These are phyloP conservation scores for Pristionchus maxplancki DNA, from an alignment of 2,888 invertebrate species.

Conservation along the genomic window DNA sequence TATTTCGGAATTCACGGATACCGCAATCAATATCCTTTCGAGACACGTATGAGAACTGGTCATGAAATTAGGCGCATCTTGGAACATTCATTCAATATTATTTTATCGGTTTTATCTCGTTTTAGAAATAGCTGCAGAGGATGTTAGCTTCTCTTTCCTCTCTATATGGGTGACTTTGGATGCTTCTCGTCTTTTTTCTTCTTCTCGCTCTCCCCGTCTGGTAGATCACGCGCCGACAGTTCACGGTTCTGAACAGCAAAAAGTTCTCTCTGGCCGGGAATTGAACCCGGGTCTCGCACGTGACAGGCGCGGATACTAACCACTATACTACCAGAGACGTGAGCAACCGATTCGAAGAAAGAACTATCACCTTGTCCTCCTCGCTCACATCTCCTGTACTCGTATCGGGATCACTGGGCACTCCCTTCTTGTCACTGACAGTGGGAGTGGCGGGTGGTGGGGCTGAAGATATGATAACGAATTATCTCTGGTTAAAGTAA, in stretches of 20 bases:
- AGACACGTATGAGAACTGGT: no score
- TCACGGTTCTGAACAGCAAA: not conserved
- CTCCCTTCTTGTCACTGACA: not conserved
- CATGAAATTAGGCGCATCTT: no score
- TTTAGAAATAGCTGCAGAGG: not conserved
- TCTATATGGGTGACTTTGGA: not conserved
- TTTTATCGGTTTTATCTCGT: slow-evolving; percentile 4
- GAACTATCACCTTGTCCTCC: not conserved
- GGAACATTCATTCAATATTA: no score
- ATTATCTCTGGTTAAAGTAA: no score
- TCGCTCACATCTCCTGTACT: not conserved
- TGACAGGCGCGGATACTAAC: no score
- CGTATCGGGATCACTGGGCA: slow-evolving; percentile 21
- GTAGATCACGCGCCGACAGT: slow-evolving; percentile 20
- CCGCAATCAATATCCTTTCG: no score
- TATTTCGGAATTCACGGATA: not conserved
- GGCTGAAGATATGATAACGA: no score
- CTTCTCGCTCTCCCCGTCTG: not conserved
- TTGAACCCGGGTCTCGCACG: slow-evolving; percentile 71
- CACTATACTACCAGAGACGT: no score
- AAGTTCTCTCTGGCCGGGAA: slow-evolving; percentile 67
- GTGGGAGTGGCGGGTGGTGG: not conserved
- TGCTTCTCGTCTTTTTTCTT: not conserved
- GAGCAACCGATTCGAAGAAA: not conserved
- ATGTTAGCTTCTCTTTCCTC: not conserved